A percentile compares a stretch with the other conserved stretches of the same genome.
Evolutionary conservation across 2,888 invertebrate genomes (phyloP).

Genomic region (Caenorhabditis angaria): DNA sequence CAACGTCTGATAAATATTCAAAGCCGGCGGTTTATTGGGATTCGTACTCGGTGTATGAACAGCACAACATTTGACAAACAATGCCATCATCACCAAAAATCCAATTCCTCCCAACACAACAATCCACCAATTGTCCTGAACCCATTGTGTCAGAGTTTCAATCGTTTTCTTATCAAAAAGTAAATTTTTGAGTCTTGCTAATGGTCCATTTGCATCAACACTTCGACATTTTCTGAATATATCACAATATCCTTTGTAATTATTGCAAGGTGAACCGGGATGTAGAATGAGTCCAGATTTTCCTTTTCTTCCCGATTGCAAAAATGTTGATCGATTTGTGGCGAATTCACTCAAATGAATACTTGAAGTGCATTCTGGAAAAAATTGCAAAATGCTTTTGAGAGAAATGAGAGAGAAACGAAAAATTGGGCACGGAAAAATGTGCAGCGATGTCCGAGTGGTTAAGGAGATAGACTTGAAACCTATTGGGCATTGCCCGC

Average conservation of each 20-base stretch:
- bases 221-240: slow-evolving; percentile 97
- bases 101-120: slow-evolving; percentile 90
- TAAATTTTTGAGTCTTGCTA: slow-evolving; percentile 85
- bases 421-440: too few species aligned
- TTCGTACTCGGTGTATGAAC: slow-evolving; percentile 99
- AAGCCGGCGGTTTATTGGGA: slow-evolving; percentile 93
- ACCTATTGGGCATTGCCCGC: slow-evolving; percentile 79
- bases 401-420: background rate
- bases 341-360: slow-evolving; percentile 67
- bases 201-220: slow-evolving; percentile 97
- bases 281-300: slow-evolving; percentile 77
- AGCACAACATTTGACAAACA: slow-evolving; percentile 98
- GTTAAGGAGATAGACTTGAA: slow-evolving; percentile 79
- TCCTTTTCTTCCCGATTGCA: slow-evolving; percentile 61
- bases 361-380: slow-evolving; percentile 66
- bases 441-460: slow-evolving; percentile 69
- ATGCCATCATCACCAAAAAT: slow-evolving; percentile 92
- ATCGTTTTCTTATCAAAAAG: slow-evolving; percentile 68
- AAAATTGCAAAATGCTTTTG: too few species aligned
- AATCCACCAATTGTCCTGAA: slow-evolving; percentile 89
- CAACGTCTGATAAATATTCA: slow-evolving; percentile 84
- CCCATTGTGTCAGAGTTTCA: slow-evolving; percentile 65
- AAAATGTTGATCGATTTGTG: slow-evolving; percentile 53
- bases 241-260: slow-evolving; percentile 94
- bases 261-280: slow-evolving; percentile 97